Percentiles rank a stretch among this genome's conserved stretches.
These are phyloP conservation scores for Patiria pectinifera DNA, from an alignment of 53 echinoderm and acorn worm genomes.

Conservation along the genomic window DNA sequence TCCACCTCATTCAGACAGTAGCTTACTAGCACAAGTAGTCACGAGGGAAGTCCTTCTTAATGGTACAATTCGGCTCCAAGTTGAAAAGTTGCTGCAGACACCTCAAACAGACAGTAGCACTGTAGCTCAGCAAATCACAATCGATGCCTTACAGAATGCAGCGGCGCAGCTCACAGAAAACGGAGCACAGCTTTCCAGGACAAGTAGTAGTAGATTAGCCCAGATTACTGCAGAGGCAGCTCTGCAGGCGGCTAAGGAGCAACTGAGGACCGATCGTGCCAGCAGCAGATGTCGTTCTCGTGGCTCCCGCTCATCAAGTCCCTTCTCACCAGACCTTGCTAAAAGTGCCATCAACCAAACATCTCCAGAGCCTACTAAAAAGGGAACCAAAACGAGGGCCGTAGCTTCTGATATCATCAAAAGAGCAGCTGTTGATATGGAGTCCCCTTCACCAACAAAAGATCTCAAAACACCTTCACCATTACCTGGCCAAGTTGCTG, in stretches of 20 bases:
- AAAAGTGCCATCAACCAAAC: conserved; percentile 40
- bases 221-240: conserved; percentile 17
- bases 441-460: conserved; percentile 37
- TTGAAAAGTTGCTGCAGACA: conserved; percentile 6
- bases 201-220: conserved; percentile 28
- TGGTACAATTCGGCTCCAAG: neutral
- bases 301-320: conserved; percentile 33
- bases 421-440: neutral
- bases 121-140: conserved; percentile 17
- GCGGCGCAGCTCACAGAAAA: conserved; percentile 2
- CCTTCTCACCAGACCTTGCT: conserved; percentile 41
- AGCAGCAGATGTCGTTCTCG: conserved; percentile 46
- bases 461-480: conserved; percentile 18
- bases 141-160: conserved; percentile 21
- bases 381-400: neutral
- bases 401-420: conserved; percentile 48
- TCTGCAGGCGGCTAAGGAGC: conserved; percentile 36
- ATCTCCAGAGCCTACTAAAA: conserved; percentile 21
- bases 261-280: conserved; percentile 25
- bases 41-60: conserved; percentile 24
- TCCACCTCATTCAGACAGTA: conserved; percentile 21
- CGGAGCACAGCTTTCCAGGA: neutral
- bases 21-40: conserved; percentile 43
- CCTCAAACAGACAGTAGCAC: conserved; percentile 32
- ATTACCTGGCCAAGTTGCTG: neutral